Conservation (phyloP, 2,888 invertebrate species). For the Ornithoptera alexandrae region DNA sequence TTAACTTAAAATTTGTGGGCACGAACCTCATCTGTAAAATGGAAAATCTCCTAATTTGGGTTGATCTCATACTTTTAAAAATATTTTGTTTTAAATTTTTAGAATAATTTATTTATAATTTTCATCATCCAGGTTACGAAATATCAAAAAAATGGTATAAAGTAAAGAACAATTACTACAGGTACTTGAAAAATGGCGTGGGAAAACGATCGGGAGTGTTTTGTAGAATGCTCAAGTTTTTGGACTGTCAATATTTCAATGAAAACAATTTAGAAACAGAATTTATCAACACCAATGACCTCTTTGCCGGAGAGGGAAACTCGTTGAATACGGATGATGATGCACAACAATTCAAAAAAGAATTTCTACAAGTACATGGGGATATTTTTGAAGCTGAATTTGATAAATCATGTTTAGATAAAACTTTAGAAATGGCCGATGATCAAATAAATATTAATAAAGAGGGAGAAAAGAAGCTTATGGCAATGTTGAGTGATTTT, state of each 20-base stretch:
- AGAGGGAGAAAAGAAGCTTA: slow-evolving; percentile 39
- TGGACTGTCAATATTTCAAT: neutral
- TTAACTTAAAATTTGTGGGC: too few relatives aligned
- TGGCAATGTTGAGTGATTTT: slow-evolving; percentile 49
- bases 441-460: slow-evolving; percentile 22
- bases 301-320: neutral
- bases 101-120: neutral
- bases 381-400: slow-evolving; percentile 5
- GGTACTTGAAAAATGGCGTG: neutral
- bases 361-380: slow-evolving; percentile 27
- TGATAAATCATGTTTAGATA: neutral
- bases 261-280: neutral
- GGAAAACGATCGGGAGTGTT: neutral
- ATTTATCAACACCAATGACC: neutral
- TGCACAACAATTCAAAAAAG: slow-evolving; percentile 17
- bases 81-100: too few relatives aligned
- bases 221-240: neutral
- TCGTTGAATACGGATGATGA: neutral
- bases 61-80: too few relatives aligned
- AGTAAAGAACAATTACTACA: neutral
- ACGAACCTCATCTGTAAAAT: too few relatives aligned
- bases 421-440: neutral
- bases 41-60: too few relatives aligned
- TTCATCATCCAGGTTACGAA: neutral
- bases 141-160: slow-evolving; percentile 1